phyloP scores from a whole-genome alignment of 1,140 invertebrate species.

The Brachionus koreanus region DNA sequence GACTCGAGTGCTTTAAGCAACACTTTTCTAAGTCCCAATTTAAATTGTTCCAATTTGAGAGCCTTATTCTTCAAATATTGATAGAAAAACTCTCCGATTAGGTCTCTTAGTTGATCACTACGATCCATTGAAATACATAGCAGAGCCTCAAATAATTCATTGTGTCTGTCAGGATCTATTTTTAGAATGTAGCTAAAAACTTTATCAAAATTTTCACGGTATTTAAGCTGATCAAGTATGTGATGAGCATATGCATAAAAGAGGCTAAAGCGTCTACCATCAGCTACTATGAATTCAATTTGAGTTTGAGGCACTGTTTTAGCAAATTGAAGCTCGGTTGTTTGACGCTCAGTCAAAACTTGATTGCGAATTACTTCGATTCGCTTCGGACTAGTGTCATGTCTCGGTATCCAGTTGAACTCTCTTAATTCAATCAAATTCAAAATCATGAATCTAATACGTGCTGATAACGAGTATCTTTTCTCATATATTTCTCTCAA shows the following conservation, averaged over 20 bases:
- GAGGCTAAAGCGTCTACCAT: background rate
- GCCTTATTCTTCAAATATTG: background rate
- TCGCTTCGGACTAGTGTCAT: background rate
- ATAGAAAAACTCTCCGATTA: constrained; percentile 22
- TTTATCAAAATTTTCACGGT: background rate
- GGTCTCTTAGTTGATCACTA: background rate
- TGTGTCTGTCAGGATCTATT: background rate
- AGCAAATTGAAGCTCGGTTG: background rate
- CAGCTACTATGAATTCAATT: background rate
- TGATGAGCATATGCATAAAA: constrained; percentile 32
- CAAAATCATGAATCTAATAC: constrained; percentile 87
- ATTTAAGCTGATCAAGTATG: background rate
- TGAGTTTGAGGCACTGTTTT: background rate
- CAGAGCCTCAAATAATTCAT: constrained; percentile 21
- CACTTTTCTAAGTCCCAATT: background rate
- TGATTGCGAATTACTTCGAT: constrained; percentile 11
- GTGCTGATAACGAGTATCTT: constrained; percentile 60
- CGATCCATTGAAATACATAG: constrained; percentile 11
- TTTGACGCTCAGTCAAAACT: background rate
- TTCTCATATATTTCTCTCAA: constrained; percentile 14
- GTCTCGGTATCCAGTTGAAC: constrained; percentile 44
- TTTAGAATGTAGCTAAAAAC: background rate
- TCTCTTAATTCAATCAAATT: constrained; percentile 82
- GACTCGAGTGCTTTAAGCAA: background rate
- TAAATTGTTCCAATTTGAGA: background rate